These are phyloP conservation scores for Amblyopsis hoosieri DNA, from an alignment of 2,797 vertebrate species.

Conservation along the genomic window DNA sequence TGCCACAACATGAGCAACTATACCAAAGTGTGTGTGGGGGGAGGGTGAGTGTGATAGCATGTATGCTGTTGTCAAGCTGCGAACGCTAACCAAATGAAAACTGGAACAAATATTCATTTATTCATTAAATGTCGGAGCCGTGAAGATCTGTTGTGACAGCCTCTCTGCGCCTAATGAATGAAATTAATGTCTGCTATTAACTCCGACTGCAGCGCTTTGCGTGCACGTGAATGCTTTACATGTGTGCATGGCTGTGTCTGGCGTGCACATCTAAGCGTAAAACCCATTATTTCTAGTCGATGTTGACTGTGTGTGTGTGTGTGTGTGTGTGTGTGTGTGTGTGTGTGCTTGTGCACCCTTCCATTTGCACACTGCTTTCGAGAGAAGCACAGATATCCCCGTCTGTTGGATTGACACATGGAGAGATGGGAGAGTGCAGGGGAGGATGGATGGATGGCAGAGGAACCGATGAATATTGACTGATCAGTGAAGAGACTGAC, in stretches of 20 bases:
- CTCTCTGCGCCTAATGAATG: slow-evolving; percentile 75
- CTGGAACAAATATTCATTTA: slow-evolving; percentile 83
- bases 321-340: slow-evolving; percentile 2
- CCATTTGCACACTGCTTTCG: neutral
- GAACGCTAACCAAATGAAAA: slow-evolving; percentile 53
- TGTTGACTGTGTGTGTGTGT: slow-evolving; percentile 2
- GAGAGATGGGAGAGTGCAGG: slow-evolving; percentile 72
- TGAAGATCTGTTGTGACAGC: slow-evolving; percentile 74
- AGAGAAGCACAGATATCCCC: slow-evolving; percentile 53
- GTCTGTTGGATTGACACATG: slow-evolving; percentile 70
- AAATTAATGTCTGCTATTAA: slow-evolving; percentile 78
- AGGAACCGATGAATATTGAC: slow-evolving; percentile 74
- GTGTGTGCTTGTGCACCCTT: neutral
- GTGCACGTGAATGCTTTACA: slow-evolving; percentile 5
- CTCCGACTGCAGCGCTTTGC: slow-evolving; percentile 28
- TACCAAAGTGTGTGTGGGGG: slow-evolving; percentile 9
- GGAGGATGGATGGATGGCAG: slow-evolving; percentile 68
- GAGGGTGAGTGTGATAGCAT: slow-evolving; percentile 15
- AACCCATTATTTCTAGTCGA: too few species aligned
- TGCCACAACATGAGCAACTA: neutral
- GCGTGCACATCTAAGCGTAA: too few species aligned
- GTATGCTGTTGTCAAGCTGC: slow-evolving; percentile 46
- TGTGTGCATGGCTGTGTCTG: slow-evolving; percentile 4
- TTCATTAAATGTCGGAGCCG: slow-evolving; percentile 78
- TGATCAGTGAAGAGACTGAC: slow-evolving; percentile 75